These are phyloP conservation scores for Diceros bicornis DNA, from an alignment of 2,797 vertebrate species.

Conservation along the genomic window DNA sequence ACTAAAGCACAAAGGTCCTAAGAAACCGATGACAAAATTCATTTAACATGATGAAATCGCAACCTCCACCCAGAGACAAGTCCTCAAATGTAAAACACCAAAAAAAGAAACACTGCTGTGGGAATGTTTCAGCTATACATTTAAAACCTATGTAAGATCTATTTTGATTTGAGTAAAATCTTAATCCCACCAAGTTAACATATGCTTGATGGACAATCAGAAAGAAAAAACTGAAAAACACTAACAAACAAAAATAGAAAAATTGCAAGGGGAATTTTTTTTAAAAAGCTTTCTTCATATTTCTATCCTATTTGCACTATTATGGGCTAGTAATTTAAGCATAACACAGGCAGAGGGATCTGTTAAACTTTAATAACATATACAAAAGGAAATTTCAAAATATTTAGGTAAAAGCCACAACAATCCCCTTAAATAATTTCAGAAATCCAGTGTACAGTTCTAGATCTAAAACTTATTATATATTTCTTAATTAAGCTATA, in stretches of 20 bases:
- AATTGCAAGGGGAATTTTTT: background rate
- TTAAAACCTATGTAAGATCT: background rate
- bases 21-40: slow-evolving; percentile 60
- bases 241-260: slow-evolving; percentile 28
- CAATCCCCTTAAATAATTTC: slow-evolving; percentile 49
- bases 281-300: slow-evolving; percentile 25
- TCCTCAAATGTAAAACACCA: background rate
- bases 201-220: background rate
- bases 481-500: slow-evolving; percentile 41
- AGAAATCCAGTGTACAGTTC: slow-evolving; percentile 17
- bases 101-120: background rate
- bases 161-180: slow-evolving; percentile 57
- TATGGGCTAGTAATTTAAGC: background rate
- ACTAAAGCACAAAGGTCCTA: background rate
- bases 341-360: background rate
- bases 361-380: slow-evolving; percentile 53
- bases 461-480: slow-evolving; percentile 8
- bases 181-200: slow-evolving; percentile 61
- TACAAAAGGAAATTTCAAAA: background rate
- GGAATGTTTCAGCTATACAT: slow-evolving; percentile 31
- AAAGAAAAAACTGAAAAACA: slow-evolving; percentile 53
- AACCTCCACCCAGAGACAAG: slow-evolving; percentile 43
- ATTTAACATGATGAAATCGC: slow-evolving; percentile 47
- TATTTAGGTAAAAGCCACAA: slow-evolving; percentile 11
- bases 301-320: background rate